A percentile compares a stretch with the other conserved stretches of the same genome.
These are phyloP conservation scores for Nomada goodeniana DNA, from an alignment of 2,888 invertebrate species.

Conservation along the genomic window DNA sequence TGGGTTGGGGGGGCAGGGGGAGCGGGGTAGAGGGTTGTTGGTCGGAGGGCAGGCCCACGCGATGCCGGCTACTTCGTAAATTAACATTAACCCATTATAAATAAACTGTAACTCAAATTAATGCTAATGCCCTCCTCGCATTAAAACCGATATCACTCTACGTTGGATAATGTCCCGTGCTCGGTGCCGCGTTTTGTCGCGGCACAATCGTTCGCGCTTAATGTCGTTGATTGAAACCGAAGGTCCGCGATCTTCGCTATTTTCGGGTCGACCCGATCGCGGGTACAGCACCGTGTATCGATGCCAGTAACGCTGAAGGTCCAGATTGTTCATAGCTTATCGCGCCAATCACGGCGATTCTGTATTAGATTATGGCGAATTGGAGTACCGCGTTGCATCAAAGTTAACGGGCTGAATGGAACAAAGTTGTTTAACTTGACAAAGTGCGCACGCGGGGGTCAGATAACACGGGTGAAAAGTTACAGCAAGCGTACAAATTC, in stretches of 20 bases:
- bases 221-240: constrained; percentile 23
- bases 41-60: constrained; percentile 55
- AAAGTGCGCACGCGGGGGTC: no score
- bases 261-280: background rate
- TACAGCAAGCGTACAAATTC: background rate
- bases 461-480: no score
- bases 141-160: constrained; percentile 76
- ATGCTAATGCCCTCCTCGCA: constrained; percentile 79
- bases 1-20: constrained; percentile 32
- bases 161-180: constrained; percentile 48
- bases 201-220: constrained; percentile 40
- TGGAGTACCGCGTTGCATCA: no score
- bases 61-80: constrained; percentile 78
- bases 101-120: constrained; percentile 82
- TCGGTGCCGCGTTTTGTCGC: constrained; percentile 36
- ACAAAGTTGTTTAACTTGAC: background rate
- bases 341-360: no score
- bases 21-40: constrained; percentile 27
- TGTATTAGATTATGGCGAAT: no score
- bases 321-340: background rate
- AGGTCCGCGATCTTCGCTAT: constrained; percentile 17
- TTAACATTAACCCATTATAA: constrained; percentile 82
- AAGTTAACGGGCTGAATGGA: background rate
- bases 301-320: background rate
- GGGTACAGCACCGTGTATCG: background rate